Evolutionary conservation across 1,140 invertebrate genomes (phyloP).

Genomic region (Trichonephila inaurata): DNA sequence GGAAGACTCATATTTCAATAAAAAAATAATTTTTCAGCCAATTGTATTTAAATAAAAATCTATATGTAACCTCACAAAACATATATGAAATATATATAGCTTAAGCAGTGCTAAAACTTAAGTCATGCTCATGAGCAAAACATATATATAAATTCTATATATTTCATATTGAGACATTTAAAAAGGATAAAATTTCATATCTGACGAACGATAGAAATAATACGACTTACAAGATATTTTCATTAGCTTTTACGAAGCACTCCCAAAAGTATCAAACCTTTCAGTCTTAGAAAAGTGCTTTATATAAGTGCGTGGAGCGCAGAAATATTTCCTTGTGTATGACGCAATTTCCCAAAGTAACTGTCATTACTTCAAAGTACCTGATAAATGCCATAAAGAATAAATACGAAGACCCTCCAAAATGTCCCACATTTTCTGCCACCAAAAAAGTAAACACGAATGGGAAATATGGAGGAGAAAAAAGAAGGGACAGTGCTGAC

Average conservation of each 20-base stretch:
- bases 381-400: background rate
- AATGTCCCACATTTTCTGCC: background rate
- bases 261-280: background rate
- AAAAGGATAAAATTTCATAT: too few species aligned
- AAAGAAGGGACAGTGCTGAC: background rate
- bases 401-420: background rate
- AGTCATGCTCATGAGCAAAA: too few species aligned
- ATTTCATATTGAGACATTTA: too few species aligned
- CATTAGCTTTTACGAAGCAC: background rate
- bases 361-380: background rate
- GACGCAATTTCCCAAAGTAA: background rate
- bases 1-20: too few species aligned
- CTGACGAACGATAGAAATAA: too few species aligned
- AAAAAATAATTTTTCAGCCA: too few species aligned
- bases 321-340: background rate
- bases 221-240: background rate
- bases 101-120: too few species aligned
- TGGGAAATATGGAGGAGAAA: background rate
- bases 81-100: too few species aligned
- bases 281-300: background rate
- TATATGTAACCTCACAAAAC: too few species aligned
- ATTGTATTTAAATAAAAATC: too few species aligned
- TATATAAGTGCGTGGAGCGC: too few species aligned
- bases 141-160: too few species aligned
- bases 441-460: slow-evolving; percentile 1